phyloP scores from a whole-genome alignment of 2,113 vertebrate genomes.

The Opisthocomus hoazin region DNA sequence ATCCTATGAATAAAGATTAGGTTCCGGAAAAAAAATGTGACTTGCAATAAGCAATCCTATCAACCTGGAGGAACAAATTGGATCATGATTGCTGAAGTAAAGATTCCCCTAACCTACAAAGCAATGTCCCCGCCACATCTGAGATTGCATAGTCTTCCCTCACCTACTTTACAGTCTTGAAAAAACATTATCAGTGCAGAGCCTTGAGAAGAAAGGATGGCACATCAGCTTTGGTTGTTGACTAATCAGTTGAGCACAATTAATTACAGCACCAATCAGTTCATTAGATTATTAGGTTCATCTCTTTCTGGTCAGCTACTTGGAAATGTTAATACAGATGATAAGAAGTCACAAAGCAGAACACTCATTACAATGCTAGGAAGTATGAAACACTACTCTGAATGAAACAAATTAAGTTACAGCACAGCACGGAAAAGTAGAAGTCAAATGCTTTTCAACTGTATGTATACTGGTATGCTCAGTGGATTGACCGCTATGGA shows the following conservation, averaged over 20 bases:
- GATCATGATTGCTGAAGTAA: not conserved
- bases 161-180: not conserved
- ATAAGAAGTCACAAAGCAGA: conserved; percentile 7
- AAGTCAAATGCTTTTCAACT: not conserved
- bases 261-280: conserved; percentile 37
- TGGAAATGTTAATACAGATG: conserved; percentile 2
- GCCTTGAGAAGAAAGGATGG: not conserved
- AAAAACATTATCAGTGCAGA: not conserved
- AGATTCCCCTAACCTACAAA: not conserved
- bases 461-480: not conserved
- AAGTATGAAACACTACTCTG: not conserved
- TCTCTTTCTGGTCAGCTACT: conserved; percentile 33
- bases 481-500: not conserved
- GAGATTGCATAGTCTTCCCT: not conserved
- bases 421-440: not conserved
- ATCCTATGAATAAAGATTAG: conserved; percentile 15
- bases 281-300: conserved; percentile 31
- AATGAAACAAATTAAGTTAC: not conserved
- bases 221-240: conserved; percentile 22
- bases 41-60: not conserved
- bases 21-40: not conserved
- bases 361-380: not conserved
- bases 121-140: not conserved
- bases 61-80: not conserved
- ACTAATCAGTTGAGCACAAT: conserved; percentile 40